phyloP scores from a whole-genome alignment of 2,797 vertebrate species.

The Mycteria americana region DNA sequence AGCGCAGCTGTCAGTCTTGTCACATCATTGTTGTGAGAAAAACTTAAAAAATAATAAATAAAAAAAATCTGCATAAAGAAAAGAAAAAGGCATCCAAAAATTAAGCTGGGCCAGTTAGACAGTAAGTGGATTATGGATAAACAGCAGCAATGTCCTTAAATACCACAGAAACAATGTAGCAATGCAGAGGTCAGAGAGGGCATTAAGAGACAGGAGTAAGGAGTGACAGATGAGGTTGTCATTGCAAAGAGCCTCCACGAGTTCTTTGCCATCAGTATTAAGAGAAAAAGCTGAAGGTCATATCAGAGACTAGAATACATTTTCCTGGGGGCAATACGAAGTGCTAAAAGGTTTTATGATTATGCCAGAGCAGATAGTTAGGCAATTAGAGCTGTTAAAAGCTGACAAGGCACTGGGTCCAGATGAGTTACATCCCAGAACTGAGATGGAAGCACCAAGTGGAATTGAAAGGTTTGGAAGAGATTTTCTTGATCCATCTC shows the following conservation, averaged over 20 bases:
- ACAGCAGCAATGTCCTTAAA: not conserved
- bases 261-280: not conserved
- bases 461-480: not conserved
- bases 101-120: not conserved
- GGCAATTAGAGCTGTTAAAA: slow-evolving; percentile 44
- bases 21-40: not conserved
- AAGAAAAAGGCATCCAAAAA: not conserved
- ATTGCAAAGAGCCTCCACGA: not conserved
- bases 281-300: slow-evolving; percentile 42
- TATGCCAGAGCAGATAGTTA: slow-evolving; percentile 27
- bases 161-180: not conserved
- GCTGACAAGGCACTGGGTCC: slow-evolving; percentile 13
- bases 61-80: not conserved
- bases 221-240: not conserved
- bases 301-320: not conserved
- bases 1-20: not conserved
- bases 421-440: not conserved
- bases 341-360: slow-evolving; percentile 40
- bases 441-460: not conserved
- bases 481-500: not conserved
- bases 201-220: not conserved
- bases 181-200: not conserved
- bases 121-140: not conserved
- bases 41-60: not conserved
- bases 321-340: slow-evolving; percentile 19